Conservation (phyloP, 2,113 vertebrate species). For the Ursus arctos region DNA sequence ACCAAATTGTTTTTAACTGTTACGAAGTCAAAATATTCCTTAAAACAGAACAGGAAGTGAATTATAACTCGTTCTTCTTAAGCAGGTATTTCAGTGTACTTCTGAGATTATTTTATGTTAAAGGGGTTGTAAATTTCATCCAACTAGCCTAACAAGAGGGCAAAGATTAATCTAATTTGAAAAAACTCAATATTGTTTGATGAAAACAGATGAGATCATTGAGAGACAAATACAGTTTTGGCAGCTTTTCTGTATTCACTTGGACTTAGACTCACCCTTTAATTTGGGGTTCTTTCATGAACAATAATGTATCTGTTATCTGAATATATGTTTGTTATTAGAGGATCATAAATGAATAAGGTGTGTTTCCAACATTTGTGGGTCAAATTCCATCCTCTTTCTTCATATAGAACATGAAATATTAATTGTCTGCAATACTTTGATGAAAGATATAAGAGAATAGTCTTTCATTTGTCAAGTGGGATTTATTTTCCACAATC, state of each 20-base stretch:
- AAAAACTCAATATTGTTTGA: constrained; percentile 79
- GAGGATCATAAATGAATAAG: constrained; percentile 61
- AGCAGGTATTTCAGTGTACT: not conserved
- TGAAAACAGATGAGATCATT: constrained; percentile 84
- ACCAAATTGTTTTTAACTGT: constrained; percentile 3
- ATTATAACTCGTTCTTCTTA: constrained; percentile 4
- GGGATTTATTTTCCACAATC: not conserved
- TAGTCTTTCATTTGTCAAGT: constrained; percentile 17
- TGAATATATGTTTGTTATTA: constrained; percentile 77
- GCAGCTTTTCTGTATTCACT: constrained; percentile 81
- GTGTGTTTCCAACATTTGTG: constrained; percentile 75
- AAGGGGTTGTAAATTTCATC: constrained; percentile 53
- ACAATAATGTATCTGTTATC: constrained; percentile 81
- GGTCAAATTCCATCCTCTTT: constrained; percentile 47
- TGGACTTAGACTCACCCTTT: constrained; percentile 80
- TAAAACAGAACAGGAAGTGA: constrained; percentile 38
- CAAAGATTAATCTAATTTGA: constrained; percentile 74
- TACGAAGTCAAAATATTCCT: constrained; percentile 19
- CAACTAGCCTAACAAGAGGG: constrained; percentile 51
- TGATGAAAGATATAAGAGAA: constrained; percentile 16
- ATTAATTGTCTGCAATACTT: constrained; percentile 41
- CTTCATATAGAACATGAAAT: constrained; percentile 11
- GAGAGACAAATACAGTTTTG: constrained; percentile 77
- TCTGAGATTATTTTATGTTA: constrained; percentile 65
- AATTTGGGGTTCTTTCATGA: constrained; percentile 78